Percentiles rank a stretch among this genome's conserved stretches.
phyloP scores from a whole-genome alignment of 2,888 invertebrate genomes.

The Cremastinae sp. region DNA sequence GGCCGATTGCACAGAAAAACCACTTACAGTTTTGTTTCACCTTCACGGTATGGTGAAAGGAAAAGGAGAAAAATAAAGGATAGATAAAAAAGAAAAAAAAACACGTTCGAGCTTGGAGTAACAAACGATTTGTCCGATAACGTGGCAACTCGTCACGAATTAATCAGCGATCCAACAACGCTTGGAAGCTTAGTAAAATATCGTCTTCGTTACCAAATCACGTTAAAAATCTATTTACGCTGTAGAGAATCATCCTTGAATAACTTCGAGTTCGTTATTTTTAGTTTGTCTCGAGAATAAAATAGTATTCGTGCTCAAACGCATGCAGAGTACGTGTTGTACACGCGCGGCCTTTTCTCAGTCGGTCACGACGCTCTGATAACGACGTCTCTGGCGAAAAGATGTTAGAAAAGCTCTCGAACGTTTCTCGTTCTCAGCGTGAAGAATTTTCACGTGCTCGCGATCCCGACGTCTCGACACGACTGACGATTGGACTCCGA shows the following conservation, averaged over 20 bases:
- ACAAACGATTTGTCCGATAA: background rate
- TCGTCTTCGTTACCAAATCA: conserved; percentile 12
- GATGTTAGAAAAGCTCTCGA: no score
- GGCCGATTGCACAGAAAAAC: background rate
- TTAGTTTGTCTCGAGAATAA: conserved; percentile 69
- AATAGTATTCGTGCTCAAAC: conserved; percentile 68
- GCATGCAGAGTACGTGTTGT: conserved; percentile 35
- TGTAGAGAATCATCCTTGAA: conserved; percentile 13
- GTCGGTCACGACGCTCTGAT: no score
- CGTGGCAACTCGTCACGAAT: background rate
- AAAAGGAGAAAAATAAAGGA: background rate
- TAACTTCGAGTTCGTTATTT: conserved; percentile 67
- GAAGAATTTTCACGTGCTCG: no score
- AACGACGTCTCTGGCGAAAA: no score
- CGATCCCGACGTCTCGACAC: no score
- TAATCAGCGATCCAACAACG: conserved; percentile 12
- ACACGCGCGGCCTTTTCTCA: no score
- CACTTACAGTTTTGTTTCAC: background rate
- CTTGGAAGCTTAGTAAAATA: conserved; percentile 1
- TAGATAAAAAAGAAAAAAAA: background rate
- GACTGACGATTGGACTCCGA: no score
- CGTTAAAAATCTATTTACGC: conserved; percentile 18
- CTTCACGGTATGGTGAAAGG: no score
- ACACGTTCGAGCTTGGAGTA: background rate
- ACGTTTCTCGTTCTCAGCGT: no score